These are phyloP conservation scores for Bambusicola thoracicus DNA, from an alignment of 2,113 vertebrate species.

Conservation along the genomic window DNA sequence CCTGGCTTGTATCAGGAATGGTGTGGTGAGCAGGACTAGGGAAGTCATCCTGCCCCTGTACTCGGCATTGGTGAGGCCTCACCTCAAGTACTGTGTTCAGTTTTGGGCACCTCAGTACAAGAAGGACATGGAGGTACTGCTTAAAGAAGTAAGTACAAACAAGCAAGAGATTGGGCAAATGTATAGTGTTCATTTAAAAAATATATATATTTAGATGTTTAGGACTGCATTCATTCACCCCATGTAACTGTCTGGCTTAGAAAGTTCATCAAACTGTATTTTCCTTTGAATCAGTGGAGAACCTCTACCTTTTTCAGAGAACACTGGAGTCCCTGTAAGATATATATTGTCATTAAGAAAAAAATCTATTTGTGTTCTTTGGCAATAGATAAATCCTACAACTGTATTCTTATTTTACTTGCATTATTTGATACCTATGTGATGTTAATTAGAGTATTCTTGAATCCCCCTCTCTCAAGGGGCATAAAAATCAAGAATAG, in stretches of 20 bases:
- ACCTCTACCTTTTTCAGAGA: too few species aligned
- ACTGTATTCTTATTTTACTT: neutral
- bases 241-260: neutral
- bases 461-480: neutral
- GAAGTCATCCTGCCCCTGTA: too few species aligned
- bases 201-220: neutral
- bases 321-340: neutral
- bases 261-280: neutral
- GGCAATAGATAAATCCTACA: neutral
- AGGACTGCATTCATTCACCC: too few species aligned
- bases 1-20: too few species aligned
- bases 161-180: too few species aligned
- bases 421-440: neutral
- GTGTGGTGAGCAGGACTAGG: too few species aligned
- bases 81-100: too few species aligned
- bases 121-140: too few species aligned
- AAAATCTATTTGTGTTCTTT: neutral
- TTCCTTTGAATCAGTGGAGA: neutral
- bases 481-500: neutral
- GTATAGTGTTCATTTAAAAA: neutral
- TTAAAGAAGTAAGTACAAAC: too few species aligned
- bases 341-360: neutral
- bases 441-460: too few species aligned
- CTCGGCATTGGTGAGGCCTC: too few species aligned
- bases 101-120: too few species aligned